Conservation (phyloP, 2,888 invertebrate species). For the Ochropleura leucogaster region DNA sequence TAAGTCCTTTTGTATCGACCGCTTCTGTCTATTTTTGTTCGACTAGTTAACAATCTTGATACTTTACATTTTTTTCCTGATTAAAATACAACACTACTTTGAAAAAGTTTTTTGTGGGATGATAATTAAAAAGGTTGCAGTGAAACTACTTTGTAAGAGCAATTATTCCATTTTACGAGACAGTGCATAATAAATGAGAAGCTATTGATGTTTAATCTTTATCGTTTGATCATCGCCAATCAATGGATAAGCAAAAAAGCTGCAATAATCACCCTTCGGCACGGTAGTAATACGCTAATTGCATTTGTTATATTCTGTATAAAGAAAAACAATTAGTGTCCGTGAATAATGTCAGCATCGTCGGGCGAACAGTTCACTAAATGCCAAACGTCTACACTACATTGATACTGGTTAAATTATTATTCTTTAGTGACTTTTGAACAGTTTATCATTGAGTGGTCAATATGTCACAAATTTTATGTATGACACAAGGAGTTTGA, state of each 20-base stretch:
- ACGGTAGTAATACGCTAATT: slow-evolving; percentile 74
- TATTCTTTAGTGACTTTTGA: slow-evolving; percentile 28
- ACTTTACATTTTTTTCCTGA: slow-evolving; percentile 67
- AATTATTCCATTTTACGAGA: slow-evolving; percentile 39
- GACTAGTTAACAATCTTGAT: slow-evolving; percentile 77
- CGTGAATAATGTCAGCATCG: slow-evolving; percentile 68
- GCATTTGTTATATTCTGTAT: slow-evolving; percentile 75
- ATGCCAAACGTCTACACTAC: slow-evolving; percentile 70
- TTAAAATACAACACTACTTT: slow-evolving; percentile 25
- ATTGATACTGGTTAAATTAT: slow-evolving; percentile 53
- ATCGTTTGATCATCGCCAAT: slow-evolving; percentile 79
- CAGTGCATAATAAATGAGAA: slow-evolving; percentile 57
- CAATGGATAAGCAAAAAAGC: slow-evolving; percentile 72
- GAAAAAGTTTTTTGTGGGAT: slow-evolving; percentile 23
- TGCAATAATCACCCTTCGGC: slow-evolving; percentile 66
- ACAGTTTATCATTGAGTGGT: slow-evolving; percentile 2
- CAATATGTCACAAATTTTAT: slow-evolving; percentile 14
- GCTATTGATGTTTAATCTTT: slow-evolving; percentile 71
- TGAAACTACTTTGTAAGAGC: slow-evolving; percentile 30
- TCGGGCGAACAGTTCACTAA: slow-evolving; percentile 70
- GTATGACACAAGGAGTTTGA: background rate
- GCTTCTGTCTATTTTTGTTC: slow-evolving; percentile 80
- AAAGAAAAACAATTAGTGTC: slow-evolving; percentile 66
- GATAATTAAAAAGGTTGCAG: slow-evolving; percentile 22
- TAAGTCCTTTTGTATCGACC: slow-evolving; percentile 90